These are phyloP conservation scores for Drosophila birchii DNA, from an alignment of 2,888 invertebrate genomes.

Conservation along the genomic window DNA sequence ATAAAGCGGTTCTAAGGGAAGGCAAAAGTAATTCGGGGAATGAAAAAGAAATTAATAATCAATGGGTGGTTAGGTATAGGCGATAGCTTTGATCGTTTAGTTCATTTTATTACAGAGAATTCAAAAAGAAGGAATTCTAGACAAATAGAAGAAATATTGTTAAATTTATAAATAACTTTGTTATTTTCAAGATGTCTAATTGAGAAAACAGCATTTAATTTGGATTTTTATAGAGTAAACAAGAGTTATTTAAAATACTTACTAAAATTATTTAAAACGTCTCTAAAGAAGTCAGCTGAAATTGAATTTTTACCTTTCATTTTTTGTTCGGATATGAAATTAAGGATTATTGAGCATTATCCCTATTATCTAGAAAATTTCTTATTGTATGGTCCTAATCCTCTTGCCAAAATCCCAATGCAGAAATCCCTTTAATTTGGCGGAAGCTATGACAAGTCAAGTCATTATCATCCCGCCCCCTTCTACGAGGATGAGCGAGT, in stretches of 20 bases:
- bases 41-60: slow-evolving; percentile 62
- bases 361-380: neutral
- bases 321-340: neutral
- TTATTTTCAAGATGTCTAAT: neutral
- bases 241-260: neutral
- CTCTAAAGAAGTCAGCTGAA: too few relatives aligned
- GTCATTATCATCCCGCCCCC: slow-evolving; percentile 65
- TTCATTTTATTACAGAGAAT: neutral
- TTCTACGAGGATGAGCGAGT: slow-evolving; percentile 16
- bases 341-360: neutral
- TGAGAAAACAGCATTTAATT: neutral
- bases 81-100: neutral
- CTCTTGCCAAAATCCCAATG: slow-evolving; percentile 31
- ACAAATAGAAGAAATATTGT: neutral
- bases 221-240: neutral
- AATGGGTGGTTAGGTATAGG: slow-evolving; percentile 32
- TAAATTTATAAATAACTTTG: neutral
- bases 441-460: slow-evolving; percentile 78
- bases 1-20: slow-evolving; percentile 6
- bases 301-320: neutral
- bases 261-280: neutral
- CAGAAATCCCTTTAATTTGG: slow-evolving; percentile 70
- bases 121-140: too few relatives aligned
- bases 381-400: slow-evolving; percentile 14
- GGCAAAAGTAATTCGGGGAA: slow-evolving; percentile 7